Evolutionary conservation across 2,888 invertebrate species (phyloP).

Genomic region (Tinea semifulvella): DNA sequence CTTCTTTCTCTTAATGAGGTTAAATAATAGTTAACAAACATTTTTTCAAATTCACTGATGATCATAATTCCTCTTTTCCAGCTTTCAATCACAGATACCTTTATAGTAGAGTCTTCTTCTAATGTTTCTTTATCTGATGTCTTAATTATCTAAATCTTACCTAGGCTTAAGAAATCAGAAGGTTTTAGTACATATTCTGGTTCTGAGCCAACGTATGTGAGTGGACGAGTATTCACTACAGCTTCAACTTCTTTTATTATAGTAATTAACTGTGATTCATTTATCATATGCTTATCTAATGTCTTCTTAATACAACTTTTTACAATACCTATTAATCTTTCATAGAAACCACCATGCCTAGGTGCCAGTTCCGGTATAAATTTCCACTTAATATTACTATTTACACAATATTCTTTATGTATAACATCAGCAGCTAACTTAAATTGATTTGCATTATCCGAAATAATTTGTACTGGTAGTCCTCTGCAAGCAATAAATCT

Average conservation of each 20-base stretch:
- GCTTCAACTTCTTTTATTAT: slow-evolving; percentile 18
- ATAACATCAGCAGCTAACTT: slow-evolving; percentile 18
- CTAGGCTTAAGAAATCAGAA: slow-evolving; percentile 15
- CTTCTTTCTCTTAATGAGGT: slow-evolving; percentile 14
- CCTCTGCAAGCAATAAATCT: slow-evolving; percentile 14
- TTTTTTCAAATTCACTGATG: neutral
- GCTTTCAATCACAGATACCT: neutral
- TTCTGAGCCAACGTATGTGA: slow-evolving; percentile 17
- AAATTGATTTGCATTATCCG: slow-evolving; percentile 19
- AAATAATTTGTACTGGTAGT: slow-evolving; percentile 15
- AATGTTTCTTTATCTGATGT: neutral
- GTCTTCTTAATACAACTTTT: slow-evolving; percentile 18
- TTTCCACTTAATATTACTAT: slow-evolving; percentile 18
- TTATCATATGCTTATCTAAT: slow-evolving; percentile 17
- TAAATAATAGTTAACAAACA: slow-evolving; percentile 15
- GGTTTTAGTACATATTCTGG: slow-evolving; percentile 17
- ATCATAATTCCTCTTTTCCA: neutral
- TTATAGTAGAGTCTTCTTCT: neutral
- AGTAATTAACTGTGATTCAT: slow-evolving; percentile 16
- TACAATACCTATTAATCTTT: slow-evolving; percentile 17
- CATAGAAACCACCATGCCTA: slow-evolving; percentile 22
- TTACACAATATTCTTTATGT: slow-evolving; percentile 14
- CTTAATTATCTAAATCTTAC: neutral
- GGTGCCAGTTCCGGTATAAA: slow-evolving; percentile 21
- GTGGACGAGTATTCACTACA: slow-evolving; percentile 18